A percentile compares a stretch with the other conserved stretches of the same genome.
Conservation (phyloP, 2,797 vertebrate genomes). For the Chelmon rostratus region DNA sequence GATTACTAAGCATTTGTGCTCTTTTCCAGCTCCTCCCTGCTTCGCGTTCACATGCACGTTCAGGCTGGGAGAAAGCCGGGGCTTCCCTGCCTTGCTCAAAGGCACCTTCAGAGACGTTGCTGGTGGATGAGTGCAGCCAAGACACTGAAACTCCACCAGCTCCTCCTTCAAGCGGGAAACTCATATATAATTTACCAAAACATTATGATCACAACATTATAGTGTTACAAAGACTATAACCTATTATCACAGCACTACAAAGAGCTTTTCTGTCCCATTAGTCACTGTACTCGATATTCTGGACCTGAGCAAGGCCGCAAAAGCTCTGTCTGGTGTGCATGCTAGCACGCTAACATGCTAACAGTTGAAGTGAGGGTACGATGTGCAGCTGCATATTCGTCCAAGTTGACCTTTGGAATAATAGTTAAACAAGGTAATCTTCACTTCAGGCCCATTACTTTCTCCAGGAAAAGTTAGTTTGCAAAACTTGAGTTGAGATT, state of each 20-base stretch:
- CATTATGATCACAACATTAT: slow-evolving; percentile 32
- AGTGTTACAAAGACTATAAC: slow-evolving; percentile 9
- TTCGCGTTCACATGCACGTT: background rate
- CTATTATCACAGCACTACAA: slow-evolving; percentile 25
- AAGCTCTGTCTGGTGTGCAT: background rate
- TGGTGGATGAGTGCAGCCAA: background rate
- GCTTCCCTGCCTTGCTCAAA: slow-evolving; percentile 35
- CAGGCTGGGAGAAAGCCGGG: background rate
- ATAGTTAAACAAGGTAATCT: background rate
- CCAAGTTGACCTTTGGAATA: background rate
- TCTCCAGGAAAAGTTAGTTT: background rate
- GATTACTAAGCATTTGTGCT: background rate
- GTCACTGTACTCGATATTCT: background rate
- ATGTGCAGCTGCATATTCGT: background rate
- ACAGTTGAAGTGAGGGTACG: background rate
- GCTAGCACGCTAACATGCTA: slow-evolving; percentile 5
- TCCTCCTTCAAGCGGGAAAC: slow-evolving; percentile 39
- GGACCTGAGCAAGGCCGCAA: background rate
- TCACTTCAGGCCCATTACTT: background rate
- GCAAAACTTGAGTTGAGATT: background rate
- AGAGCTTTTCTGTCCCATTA: slow-evolving; percentile 9
- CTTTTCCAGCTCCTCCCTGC: background rate
- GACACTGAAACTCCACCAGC: slow-evolving; percentile 2
- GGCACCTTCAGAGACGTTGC: background rate
- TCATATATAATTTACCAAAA: slow-evolving; percentile 45